A percentile compares a stretch with the other conserved stretches of the same genome.
Evolutionary conservation across 2,113 vertebrate genomes (phyloP).

Genomic region (Aramus guarauna): DNA sequence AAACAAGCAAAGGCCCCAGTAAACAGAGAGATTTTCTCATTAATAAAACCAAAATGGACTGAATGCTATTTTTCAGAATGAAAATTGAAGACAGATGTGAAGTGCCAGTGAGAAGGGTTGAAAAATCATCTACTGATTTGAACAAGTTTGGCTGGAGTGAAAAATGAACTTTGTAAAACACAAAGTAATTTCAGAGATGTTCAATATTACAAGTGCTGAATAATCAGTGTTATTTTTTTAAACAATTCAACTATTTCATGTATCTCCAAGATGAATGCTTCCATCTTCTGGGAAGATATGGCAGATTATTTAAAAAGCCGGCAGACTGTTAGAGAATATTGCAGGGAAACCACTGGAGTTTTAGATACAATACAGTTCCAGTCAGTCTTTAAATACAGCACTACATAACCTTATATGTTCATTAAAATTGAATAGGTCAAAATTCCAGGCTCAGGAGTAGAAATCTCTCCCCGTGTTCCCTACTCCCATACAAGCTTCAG

Average conservation of each 20-base stretch:
- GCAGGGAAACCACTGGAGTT: not conserved
- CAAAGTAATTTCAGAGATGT: not conserved
- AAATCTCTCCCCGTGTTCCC: not conserved
- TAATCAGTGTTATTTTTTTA: not conserved
- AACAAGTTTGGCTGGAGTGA: not conserved
- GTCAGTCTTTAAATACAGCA: not conserved
- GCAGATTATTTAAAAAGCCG: not conserved
- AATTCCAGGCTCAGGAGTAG: not conserved
- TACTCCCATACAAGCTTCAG: not conserved
- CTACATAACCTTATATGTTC: not conserved
- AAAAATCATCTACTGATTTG: not conserved
- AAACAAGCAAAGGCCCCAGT: slow-evolving; percentile 28
- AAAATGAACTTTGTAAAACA: not conserved
- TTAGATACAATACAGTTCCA: not conserved
- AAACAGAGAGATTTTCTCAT: slow-evolving; percentile 29
- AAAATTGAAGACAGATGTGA: not conserved
- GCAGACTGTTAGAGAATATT: not conserved
- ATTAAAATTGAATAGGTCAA: not conserved
- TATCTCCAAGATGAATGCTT: not conserved
- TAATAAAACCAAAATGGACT: not conserved
- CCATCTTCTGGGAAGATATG: not conserved
- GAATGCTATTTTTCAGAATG: not conserved
- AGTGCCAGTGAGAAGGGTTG: not conserved
- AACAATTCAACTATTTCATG: not conserved
- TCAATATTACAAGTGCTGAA: not conserved